Evolutionary conservation across 2,797 vertebrate species (phyloP).

Genomic region (Darevskia nairensis): DNA sequence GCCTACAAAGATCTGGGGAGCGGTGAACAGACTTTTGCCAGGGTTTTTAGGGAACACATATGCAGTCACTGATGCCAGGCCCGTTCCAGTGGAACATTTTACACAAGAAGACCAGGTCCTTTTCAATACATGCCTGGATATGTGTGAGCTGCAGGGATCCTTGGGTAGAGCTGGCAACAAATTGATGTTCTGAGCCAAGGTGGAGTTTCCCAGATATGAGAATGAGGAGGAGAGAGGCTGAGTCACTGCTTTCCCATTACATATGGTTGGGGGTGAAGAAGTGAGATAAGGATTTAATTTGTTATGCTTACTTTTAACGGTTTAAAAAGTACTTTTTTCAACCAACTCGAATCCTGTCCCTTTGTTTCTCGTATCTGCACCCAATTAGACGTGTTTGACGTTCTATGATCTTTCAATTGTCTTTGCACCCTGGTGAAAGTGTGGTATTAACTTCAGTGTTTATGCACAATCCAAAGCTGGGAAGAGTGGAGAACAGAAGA

Average conservation of each 20-base stretch:
- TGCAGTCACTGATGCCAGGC: neutral
- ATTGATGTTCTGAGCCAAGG: neutral
- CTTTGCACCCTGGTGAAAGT: conserved; percentile 49
- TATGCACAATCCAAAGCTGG: conserved; percentile 55
- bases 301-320: neutral
- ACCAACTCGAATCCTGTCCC: neutral
- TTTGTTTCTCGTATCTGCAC: neutral
- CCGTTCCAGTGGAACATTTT: neutral
- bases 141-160: too few species aligned
- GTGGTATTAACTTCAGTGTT: conserved; percentile 49
- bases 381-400: conserved; percentile 52
- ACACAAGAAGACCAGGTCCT: neutral
- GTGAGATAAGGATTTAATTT: neutral
- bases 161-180: neutral
- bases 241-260: neutral
- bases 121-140: neutral
- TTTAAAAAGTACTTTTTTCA: neutral
- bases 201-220: neutral
- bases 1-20: too few species aligned
- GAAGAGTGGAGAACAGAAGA: conserved; percentile 38
- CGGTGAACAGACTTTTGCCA: neutral
- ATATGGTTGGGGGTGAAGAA: neutral
- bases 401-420: conserved; percentile 42
- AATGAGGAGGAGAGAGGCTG: neutral
- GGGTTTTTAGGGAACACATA: neutral